Base-by-base conservation (phyloP, 2,797 vertebrate genomes). In the Cephalopachus bancanus region DNA sequence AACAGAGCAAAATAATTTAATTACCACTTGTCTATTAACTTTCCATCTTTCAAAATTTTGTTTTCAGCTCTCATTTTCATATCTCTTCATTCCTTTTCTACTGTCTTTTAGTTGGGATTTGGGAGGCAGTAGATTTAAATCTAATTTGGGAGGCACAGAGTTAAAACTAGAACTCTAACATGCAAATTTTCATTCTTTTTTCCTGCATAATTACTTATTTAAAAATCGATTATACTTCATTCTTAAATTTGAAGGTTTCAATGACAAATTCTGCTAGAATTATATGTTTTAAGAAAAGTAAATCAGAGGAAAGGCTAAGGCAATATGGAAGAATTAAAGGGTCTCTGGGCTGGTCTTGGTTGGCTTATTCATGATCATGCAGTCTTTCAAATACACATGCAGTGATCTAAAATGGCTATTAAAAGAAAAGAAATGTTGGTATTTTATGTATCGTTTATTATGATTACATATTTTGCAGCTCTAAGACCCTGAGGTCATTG, bases 1-100 rank as follows among this genome's bases (percentile, higher is more conserved):
- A 94, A 85, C 4, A 67, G 28, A 96, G 8, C 3, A 51, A 93
- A 95, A 44, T 83, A 88, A 84, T 78, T 84, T 91, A 72, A 44
- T 91, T 89, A 91, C 33, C 24, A 75, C 17, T 53, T 60, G 9
- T n/a, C 11, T 53, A 44, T 65, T 88, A 49, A 80, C 80, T 84
- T 92, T 74, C 26, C 20, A 30, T 49, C 62, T 86, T 91, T 84
- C 24, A 57, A 83, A 92, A 51, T 75, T 89, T 92, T 72, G 24
- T 71, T 89, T 69, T 60, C 4, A 26, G 10, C 3, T 91, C 44
- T 22, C 26, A 55, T 94, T 83, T 92, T 84, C 60, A 91, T 62
- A 76, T 65, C 20, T 75, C 60, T 51, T 85, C 85, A 93, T 84
- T 92, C 0, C 1, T 57, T 69, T 89, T 87, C 80, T 65, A 72